Percentiles rank a stretch among this genome's conserved stretches.
These are phyloP conservation scores for Brachypteracias leptosomus DNA, from an alignment of 2,113 vertebrate genomes.

Conservation along the genomic window DNA sequence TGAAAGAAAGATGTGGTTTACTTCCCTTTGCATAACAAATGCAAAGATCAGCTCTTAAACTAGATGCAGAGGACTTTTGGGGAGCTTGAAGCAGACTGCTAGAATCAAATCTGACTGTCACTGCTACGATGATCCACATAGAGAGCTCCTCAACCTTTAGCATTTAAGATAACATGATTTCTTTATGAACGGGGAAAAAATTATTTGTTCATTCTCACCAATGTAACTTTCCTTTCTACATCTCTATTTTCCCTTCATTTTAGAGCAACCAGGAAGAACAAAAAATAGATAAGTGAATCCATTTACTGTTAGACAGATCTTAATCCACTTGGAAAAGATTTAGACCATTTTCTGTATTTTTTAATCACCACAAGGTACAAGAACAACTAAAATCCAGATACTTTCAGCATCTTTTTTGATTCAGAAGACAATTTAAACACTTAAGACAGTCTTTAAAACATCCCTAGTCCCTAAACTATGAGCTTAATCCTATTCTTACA, in stretches of 20 bases:
- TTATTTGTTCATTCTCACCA: background rate
- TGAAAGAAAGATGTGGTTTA: background rate
- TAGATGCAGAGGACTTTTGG: background rate
- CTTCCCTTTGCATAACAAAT: background rate
- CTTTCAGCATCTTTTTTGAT: background rate
- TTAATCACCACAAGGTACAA: background rate
- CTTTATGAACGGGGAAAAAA: background rate
- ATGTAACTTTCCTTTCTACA: background rate
- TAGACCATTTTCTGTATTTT: background rate
- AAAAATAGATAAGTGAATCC: background rate
- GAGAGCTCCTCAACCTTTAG: background rate
- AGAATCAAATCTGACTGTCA: background rate
- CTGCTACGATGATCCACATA: background rate
- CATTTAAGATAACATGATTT: background rate
- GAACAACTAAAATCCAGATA: background rate
- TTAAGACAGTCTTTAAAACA: background rate
- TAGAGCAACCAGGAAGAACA: background rate
- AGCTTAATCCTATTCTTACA: background rate
- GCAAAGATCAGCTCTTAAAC: background rate
- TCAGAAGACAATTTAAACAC: background rate
- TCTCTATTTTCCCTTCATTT: background rate
- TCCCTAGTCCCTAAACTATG: background rate
- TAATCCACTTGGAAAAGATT: background rate
- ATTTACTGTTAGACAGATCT: background rate
- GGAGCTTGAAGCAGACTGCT: background rate